Evolutionary conservation across 2,113 vertebrate species (phyloP).

Genomic region (Strix uralensis): DNA sequence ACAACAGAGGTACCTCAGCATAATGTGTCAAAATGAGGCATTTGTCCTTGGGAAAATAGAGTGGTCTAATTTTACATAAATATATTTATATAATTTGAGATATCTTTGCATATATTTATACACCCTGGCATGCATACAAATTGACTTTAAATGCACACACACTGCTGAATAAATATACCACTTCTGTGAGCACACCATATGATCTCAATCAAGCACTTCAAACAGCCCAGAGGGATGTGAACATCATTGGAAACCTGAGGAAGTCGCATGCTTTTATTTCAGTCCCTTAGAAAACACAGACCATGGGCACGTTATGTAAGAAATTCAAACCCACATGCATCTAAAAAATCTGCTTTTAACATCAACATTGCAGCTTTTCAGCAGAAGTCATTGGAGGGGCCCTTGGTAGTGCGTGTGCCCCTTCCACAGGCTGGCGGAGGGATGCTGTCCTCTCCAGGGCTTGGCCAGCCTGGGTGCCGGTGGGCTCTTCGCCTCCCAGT

Average conservation of each 20-base stretch:
- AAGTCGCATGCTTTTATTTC: fast-evolving
- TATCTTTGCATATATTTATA: neutral
- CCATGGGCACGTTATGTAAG: neutral
- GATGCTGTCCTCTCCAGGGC: neutral
- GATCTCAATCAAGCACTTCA: neutral
- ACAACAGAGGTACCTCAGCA: slow-evolving; percentile 16
- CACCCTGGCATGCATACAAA: neutral
- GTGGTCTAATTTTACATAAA: neutral
- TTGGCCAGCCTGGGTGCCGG: neutral
- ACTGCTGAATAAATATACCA: neutral
- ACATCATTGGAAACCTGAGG: neutral
- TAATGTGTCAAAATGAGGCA: slow-evolving; percentile 10
- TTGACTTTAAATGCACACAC: neutral
- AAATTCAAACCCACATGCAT: neutral
- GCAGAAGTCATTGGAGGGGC: neutral
- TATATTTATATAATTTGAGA: neutral
- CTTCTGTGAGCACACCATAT: neutral
- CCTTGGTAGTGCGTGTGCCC: neutral
- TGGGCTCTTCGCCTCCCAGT: fast-evolving
- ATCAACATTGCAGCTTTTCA: neutral
- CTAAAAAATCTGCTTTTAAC: neutral
- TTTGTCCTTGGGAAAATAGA: neutral
- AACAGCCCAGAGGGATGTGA: neutral
- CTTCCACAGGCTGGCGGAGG: neutral
- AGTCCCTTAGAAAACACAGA: neutral